Evolutionary conservation across 2,888 invertebrate species (phyloP).

Genomic region (Nephrotoma flavescens): DNA sequence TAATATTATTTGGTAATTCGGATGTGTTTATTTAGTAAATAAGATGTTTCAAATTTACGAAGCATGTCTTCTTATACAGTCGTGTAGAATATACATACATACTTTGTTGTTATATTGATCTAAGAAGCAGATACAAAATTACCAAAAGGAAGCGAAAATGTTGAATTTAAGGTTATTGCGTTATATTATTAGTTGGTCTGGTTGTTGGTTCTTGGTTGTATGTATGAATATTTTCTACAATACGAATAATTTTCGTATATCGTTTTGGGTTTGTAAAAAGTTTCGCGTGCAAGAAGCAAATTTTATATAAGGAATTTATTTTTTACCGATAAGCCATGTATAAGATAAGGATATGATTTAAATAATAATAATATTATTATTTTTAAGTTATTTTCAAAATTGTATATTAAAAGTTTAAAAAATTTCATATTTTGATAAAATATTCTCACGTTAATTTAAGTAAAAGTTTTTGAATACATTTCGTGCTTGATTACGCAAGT

Average conservation of each 20-base stretch:
- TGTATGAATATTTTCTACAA: too few species aligned
- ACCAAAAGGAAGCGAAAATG: too few species aligned
- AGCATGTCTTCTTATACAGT: too few species aligned
- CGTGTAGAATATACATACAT: too few species aligned
- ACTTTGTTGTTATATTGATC: too few species aligned
- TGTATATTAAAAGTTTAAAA: not conserved
- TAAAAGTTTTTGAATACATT: not conserved
- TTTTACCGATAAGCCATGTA: not conserved
- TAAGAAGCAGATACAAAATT: too few species aligned
- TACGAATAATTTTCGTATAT: too few species aligned
- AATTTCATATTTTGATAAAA: not conserved
- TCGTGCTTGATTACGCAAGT: not conserved
- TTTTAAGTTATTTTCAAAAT: not conserved
- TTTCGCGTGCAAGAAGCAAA: not conserved
- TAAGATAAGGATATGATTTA: not conserved
- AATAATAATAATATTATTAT: not conserved
- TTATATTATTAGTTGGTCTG: not conserved
- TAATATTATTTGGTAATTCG: too few species aligned
- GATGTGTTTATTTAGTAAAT: too few species aligned
- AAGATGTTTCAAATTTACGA: too few species aligned
- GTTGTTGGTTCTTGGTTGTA: not conserved
- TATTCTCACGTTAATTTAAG: not conserved
- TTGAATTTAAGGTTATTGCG: not conserved
- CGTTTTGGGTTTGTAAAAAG: not conserved
- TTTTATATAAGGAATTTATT: not conserved